These are phyloP conservation scores for Lucilia cuprina DNA, from an alignment of 1,140 invertebrate species.

Conservation along the genomic window DNA sequence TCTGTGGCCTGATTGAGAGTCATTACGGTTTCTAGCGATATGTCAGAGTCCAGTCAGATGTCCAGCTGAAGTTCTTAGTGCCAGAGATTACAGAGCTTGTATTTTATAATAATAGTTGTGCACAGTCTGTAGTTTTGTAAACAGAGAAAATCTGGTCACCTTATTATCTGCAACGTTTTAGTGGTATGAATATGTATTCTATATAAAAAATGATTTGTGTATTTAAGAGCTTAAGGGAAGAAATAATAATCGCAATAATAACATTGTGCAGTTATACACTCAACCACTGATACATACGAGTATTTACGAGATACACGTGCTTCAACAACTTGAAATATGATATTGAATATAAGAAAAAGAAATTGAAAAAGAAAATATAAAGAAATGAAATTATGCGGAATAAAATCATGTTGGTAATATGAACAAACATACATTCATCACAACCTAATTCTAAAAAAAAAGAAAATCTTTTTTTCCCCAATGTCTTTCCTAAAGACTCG, in stretches of 20 bases:
- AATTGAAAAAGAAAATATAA: neutral
- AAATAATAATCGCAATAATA: neutral
- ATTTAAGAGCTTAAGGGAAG: constrained; percentile 6
- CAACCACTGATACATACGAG: neutral
- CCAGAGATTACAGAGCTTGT: no score
- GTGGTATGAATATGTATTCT: neutral
- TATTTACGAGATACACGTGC: neutral
- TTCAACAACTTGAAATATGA: neutral
- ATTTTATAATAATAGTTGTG: no score
- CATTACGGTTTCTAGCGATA: no score
- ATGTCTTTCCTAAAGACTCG: no score
- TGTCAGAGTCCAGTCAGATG: no score
- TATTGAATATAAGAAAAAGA: neutral
- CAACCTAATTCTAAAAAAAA: no score
- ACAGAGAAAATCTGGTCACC: neutral
- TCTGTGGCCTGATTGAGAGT: no score
- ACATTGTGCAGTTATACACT: neutral
- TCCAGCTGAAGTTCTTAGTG: no score
- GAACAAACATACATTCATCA: neutral
- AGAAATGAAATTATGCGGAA: neutral
- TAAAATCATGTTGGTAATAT: neutral
- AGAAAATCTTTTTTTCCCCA: no score
- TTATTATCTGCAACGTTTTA: neutral
- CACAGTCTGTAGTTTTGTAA: no score
- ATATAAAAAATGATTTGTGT: constrained; percentile 4